Evolutionary conservation across 92 coral and sea anemone genomes (phyloP), one percentile per base, ranked within the genome.

Genomic region (Epizoanthus scotinus): DNA sequence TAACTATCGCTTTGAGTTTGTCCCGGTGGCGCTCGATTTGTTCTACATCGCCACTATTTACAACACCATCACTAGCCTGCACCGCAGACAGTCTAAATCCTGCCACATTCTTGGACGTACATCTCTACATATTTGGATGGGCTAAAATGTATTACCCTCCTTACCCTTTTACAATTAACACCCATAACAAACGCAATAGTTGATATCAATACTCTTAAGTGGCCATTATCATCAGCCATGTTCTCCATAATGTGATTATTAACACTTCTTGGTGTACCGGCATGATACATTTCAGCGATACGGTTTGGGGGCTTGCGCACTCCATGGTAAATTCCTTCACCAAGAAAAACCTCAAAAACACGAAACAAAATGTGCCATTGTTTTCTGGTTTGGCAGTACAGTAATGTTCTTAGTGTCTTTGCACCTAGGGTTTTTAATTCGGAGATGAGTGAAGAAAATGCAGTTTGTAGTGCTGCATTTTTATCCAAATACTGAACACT

Each of bases 331-430:
- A 87, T 54, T 29, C 71, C 60, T 9, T 74, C 63, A 55, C 84
- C 87, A 15, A 89, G 82, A 78, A 71, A 87, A 56, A 89, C 88
- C 62, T 84, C 89, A 64, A 88, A 91, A 64, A 92, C 63, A 28
- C 88, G 79, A 74, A 84, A 89, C 49, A 89, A 78, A 59, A 89
- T 65, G 22, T 88, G 72, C 67, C 96, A 89, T 70, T 86, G 93
- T 79, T 88, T 88, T 68, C 91, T 68, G 63, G 95, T 88, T 83
- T 91, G 95, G 66, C 90, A 91, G 49, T 88, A 91, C 31, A 89
- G 78, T 61, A 91, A 29, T 15, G 93, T 89, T 66, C 91, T 78
- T 53, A 87, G 89, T 18, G 89, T 77, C 26, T 77, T 84, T 71
- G 56, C 63, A 54, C 91, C 80, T 70, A 59, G 62, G 36, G 62